Base-by-base conservation (phyloP, 2,888 invertebrate genomes). In the Polyommatus icarus region DNA sequence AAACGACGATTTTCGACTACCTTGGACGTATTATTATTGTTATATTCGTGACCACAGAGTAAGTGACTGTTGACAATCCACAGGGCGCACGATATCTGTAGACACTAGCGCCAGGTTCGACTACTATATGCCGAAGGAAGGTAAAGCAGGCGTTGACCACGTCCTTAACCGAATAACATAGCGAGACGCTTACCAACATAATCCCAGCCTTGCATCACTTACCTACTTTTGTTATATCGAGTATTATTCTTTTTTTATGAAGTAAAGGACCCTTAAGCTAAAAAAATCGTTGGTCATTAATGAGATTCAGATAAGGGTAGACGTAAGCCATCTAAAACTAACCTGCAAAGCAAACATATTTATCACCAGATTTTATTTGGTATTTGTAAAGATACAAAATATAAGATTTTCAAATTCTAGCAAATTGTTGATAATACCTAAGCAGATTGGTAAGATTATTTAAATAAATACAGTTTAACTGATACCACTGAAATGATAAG, bases 91-190 rank as follows among this genome's bases (percentile, higher is more conserved):
- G 84, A 89, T 93, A 87, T 93, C 93, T 82, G 89, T 94, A 90
- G 91, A 93, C 87, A 87, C 92, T 88, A 91, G 88, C 84, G 90
- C 92, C 91, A 87, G 85, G 84, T 92, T 91, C 91, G 86, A 86
- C 91, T 91, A 90, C 92, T 92, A 86, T 92, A 92, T 90, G 93
- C 90, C 89, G 93, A 91, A 89, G 83, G 93, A 93, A 93, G 94
- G 94, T 93, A 94, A 93, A 89, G 81, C 83, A 79, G 87, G 86
- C 85, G 90, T 86, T 91, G 90, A 89, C 88, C 88, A 87, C 84
- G 85, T 87, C 89, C 86, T 84, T 91, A 93, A 92, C 93, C 86
- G 87, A 85, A 92, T 92, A 93, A 93, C 92, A 88, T 88, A 91
- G 85, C 86, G 87, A 90, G 81, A 90, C 91, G 92, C 91, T 91